Evolutionary conservation across 1,140 invertebrate genomes (phyloP).

Genomic region (Tetramorium parvispinum): DNA sequence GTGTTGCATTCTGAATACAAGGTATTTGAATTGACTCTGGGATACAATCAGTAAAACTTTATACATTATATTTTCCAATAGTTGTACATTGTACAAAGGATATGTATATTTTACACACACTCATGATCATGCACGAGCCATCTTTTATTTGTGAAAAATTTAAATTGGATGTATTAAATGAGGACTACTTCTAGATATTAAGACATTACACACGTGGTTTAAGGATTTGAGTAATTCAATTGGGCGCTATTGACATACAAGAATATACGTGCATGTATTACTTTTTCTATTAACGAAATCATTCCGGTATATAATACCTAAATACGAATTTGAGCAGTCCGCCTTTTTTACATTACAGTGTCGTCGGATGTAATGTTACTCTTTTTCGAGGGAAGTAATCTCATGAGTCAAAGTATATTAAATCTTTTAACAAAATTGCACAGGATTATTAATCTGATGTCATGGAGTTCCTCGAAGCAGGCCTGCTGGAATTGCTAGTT

Average conservation of each 20-base stretch:
- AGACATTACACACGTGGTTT: not conserved
- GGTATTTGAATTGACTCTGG: not conserved
- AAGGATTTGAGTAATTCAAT: slow-evolving; percentile 30
- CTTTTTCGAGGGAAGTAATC: not conserved
- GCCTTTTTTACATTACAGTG: slow-evolving; percentile 39
- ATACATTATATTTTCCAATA: slow-evolving; percentile 30
- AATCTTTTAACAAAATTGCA: not conserved
- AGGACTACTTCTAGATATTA: slow-evolving; percentile 28
- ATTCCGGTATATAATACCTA: not conserved
- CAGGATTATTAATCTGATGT: slow-evolving; percentile 73
- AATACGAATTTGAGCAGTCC: slow-evolving; percentile 55
- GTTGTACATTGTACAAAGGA: slow-evolving; percentile 24
- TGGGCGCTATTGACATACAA: not conserved
- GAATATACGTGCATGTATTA: not conserved
- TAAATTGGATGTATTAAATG: slow-evolving; percentile 17
- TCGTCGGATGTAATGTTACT: slow-evolving; percentile 22
- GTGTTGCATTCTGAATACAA: not conserved
- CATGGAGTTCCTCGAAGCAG: slow-evolving; percentile 81
- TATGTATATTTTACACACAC: slow-evolving; percentile 33
- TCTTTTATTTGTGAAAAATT: slow-evolving; percentile 28
- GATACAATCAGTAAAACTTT: slow-evolving; percentile 1
- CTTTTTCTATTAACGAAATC: slow-evolving; percentile 15
- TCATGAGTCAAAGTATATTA: not conserved
- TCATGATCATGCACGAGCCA: slow-evolving; percentile 11
- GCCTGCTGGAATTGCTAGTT: slow-evolving; percentile 79